phyloP scores from a whole-genome alignment of 1,140 invertebrate species.

The Sarcophaga bullata region DNA sequence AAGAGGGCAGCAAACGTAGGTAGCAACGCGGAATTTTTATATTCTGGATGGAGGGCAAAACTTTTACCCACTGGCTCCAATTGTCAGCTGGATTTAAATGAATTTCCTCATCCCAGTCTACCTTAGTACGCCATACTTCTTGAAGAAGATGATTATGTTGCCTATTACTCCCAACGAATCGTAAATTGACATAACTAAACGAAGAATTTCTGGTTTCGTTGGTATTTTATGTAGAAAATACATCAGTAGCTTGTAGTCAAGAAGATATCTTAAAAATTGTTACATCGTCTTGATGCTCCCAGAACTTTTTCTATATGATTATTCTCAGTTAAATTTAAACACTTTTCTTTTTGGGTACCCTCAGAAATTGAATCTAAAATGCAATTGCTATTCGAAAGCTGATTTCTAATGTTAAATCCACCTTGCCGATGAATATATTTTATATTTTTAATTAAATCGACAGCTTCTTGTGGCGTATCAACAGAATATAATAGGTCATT shows the following conservation, averaged over 20 bases:
- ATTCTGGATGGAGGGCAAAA: not conserved
- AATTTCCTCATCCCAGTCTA: not conserved
- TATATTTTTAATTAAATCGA: not conserved
- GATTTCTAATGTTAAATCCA: constrained; percentile 16
- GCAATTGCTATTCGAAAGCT: not conserved
- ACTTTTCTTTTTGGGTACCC: not conserved
- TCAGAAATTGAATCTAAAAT: not conserved
- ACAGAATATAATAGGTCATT: not conserved
- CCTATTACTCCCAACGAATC: not conserved
- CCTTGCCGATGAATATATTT: not conserved
- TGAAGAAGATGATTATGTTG: constrained; percentile 53
- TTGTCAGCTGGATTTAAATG: not conserved
- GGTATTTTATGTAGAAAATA: not conserved
- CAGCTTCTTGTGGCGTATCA: not conserved
- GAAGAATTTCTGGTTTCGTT: not conserved
- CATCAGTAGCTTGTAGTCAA: not conserved
- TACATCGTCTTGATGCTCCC: not conserved
- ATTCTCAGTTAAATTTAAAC: not conserved
- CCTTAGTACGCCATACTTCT: not conserved
- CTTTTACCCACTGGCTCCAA: constrained; percentile 18
- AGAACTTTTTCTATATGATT: not conserved
- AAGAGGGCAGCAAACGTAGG: too few relatives aligned
- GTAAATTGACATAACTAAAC: not conserved
- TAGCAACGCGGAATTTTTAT: not conserved
- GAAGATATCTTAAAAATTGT: not conserved